Percentiles rank a stretch among this genome's conserved stretches.
Evolutionary conservation across 2,797 vertebrate genomes (phyloP).

Genomic region (Sarcophilus harrisii): DNA sequence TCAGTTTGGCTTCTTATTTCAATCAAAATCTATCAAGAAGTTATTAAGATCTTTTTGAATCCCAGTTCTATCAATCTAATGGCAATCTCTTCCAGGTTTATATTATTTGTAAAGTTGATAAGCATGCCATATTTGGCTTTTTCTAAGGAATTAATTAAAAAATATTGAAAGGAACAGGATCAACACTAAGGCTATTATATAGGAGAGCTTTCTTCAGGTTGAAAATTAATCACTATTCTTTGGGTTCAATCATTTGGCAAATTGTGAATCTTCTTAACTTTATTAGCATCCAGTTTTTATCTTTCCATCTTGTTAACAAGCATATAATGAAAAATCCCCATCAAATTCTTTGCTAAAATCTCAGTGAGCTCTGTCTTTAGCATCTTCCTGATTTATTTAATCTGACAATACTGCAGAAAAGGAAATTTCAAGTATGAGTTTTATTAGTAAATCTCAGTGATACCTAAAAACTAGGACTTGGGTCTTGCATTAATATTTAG

Average conservation of each 20-base stretch:
- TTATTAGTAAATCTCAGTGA: neutral
- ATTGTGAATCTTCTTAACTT: neutral
- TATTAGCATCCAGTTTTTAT: neutral
- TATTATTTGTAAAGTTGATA: neutral
- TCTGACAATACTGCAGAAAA: neutral
- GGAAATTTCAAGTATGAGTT: neutral
- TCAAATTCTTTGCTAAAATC: neutral
- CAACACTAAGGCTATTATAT: neutral
- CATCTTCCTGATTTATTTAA: neutral
- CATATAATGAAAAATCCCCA: neutral
- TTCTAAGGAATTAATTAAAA: neutral
- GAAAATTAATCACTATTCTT: neutral
- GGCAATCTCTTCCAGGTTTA: neutral
- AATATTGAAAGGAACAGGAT: neutral
- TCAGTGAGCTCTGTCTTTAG: neutral
- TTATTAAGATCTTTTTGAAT: neutral
- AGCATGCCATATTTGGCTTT: neutral
- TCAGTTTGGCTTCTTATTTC: neutral
- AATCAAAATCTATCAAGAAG: neutral
- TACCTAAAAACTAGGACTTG: neutral
- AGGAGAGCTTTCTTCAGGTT: neutral
- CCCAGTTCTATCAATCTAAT: neutral
- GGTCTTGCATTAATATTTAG: neutral
- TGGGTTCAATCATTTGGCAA: neutral
- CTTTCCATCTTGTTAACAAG: neutral